A percentile compares a stretch with the other conserved stretches of the same genome.
These are phyloP conservation scores for Drosophila murphyi DNA, from an alignment of 1,140 invertebrate genomes.

Conservation along the genomic window DNA sequence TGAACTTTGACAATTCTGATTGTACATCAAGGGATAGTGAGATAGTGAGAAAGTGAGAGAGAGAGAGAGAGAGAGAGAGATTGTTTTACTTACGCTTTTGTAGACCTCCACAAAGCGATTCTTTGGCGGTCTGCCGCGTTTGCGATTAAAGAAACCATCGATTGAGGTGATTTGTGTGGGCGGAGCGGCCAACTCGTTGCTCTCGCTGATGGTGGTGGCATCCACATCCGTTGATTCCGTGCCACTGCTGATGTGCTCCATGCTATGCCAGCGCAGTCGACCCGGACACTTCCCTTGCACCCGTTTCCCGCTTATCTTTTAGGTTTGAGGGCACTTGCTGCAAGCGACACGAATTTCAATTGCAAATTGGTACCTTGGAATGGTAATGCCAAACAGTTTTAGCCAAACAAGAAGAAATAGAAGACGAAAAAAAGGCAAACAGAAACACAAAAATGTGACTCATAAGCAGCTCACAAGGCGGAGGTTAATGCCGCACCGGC, in stretches of 20 bases:
- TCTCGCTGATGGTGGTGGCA: slow-evolving; percentile 1
- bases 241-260: slow-evolving; percentile 37
- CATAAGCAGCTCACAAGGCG: slow-evolving; percentile 14
- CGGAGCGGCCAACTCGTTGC: slow-evolving; percentile 29
- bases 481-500: slow-evolving; percentile 12
- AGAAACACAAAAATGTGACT: slow-evolving; percentile 16
- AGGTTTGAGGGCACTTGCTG: slow-evolving; percentile 35
- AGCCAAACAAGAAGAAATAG: not conserved
- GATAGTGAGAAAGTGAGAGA: not conserved
- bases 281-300: no score
- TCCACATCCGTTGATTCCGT: slow-evolving; percentile 27
- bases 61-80: not conserved
- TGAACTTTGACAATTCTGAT: no score
- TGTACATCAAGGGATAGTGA: no score
- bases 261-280: not conserved
- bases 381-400: not conserved
- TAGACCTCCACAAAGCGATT: slow-evolving; percentile 96
- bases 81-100: slow-evolving; percentile 88
- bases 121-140: slow-evolving; percentile 95
- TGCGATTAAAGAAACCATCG: slow-evolving; percentile 90
- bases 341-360: slow-evolving; percentile 23
- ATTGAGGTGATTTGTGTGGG: slow-evolving; percentile 81
- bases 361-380: slow-evolving; percentile 50
- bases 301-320: slow-evolving; percentile 2
- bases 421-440: not conserved